Evolutionary conservation across 1,140 invertebrate genomes (phyloP), one percentile per base, ranked within the genome.

Genomic region (Leptopilina clavipes): DNA sequence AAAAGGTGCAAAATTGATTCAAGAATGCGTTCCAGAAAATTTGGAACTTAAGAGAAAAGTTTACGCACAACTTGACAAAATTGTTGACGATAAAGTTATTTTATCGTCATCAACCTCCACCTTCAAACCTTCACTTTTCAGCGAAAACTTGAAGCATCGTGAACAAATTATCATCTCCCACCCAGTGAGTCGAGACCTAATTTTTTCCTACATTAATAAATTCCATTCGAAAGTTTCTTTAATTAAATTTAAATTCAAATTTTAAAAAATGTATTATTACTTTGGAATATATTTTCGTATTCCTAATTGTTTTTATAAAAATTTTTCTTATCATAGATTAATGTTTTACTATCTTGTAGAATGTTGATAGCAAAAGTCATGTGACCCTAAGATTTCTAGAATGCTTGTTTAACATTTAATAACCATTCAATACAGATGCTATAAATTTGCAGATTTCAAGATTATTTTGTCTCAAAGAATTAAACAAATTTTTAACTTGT

Each of bases 21-120:
- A 98, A 91, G 97, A 98, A 92, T 98, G 97, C 90, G 94, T 98
- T 0, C 97, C 98, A 14, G 97, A 99, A 91, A 94, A 94, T 80
- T 84, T 98, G 17, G 94, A 96, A 1, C 86, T 98, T 70, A 99
- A 99, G 86, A 92, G 93, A 56, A 94, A 95, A 87, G 92, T 98
- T 6, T 98, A 94, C 85, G 90, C 91, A 73, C 90, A 95, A 65
- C 85, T 98, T 19, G 97, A 99, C 87, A 91, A 91, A 76, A 86
- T 97, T 0, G 93, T 95, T 0, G 92, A 94, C n/a, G 86, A 92
- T 74, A 92, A 92, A 22, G 95, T 94, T 2, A 96, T 97, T 72
- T 85, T 98, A 2, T 96, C 96, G 0, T 98, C 96, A 82, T 99
- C 98, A 0, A 97, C 97, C 0, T 98, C 96, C 43, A 97, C 96